Conservation (phyloP, 2,797 vertebrate species). For the Melanogrammus aeglefinus region DNA sequence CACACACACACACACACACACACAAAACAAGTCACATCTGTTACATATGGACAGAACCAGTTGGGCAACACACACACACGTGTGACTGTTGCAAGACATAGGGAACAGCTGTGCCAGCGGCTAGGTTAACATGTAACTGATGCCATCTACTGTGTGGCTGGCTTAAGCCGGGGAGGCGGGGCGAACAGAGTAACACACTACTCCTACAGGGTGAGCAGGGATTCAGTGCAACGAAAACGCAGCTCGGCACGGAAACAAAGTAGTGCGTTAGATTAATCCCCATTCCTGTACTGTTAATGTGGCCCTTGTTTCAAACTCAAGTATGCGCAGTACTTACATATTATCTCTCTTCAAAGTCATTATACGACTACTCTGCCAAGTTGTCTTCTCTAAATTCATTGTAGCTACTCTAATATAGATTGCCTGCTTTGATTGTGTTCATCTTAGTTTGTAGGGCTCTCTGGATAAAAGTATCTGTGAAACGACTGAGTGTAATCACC, state of each 20-base stretch:
- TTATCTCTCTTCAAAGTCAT: not conserved
- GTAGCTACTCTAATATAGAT: not conserved
- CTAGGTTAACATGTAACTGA: slow-evolving; percentile 42
- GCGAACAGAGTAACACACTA: slow-evolving; percentile 50
- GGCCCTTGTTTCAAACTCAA: not conserved
- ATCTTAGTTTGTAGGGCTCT: not conserved
- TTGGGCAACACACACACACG: slow-evolving; percentile 1
- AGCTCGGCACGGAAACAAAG: slow-evolving; percentile 25
- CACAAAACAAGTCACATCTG: slow-evolving; percentile 6
- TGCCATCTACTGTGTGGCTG: slow-evolving; percentile 32
- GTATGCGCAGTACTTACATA: not conserved
- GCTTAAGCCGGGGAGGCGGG: slow-evolving; percentile 21
- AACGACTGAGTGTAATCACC: not conserved
- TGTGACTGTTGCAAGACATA: slow-evolving; percentile 14
- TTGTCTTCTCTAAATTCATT: not conserved
- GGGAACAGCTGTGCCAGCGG: slow-evolving; percentile 56
- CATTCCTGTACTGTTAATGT: slow-evolving; percentile 11
- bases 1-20: slow-evolving; percentile 17
- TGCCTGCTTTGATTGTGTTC: not conserved
- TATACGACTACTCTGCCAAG: not conserved
- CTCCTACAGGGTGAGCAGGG: slow-evolving; percentile 42
- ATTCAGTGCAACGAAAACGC: slow-evolving; percentile 20
- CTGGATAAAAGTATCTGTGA: not conserved
- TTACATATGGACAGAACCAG: not conserved
- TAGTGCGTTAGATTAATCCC: slow-evolving; percentile 30